These are phyloP conservation scores for Lamprologus callipterus DNA, from an alignment of 2,113 vertebrate species.

Conservation along the genomic window DNA sequence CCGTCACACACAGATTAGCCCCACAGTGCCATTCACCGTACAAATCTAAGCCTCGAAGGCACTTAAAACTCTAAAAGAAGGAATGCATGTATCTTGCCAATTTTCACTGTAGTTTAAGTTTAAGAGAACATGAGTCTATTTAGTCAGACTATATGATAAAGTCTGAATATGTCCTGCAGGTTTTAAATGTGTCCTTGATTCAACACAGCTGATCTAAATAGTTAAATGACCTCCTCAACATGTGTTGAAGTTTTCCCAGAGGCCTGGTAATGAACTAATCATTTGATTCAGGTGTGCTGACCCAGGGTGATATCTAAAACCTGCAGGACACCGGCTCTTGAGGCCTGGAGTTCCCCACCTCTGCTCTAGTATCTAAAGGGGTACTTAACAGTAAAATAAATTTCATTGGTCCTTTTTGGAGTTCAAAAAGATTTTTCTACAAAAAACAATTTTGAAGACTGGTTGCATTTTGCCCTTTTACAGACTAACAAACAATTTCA, in stretches of 20 bases:
- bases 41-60: not conserved
- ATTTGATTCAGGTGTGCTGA: not conserved
- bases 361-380: not conserved
- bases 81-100: not conserved
- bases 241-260: not conserved
- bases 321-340: not conserved
- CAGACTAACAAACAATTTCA: not conserved
- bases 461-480: not conserved
- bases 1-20: not conserved
- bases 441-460: not conserved
- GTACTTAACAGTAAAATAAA: not conserved
- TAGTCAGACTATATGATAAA: not conserved
- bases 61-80: not conserved
- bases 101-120: not conserved
- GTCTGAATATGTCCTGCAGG: not conserved
- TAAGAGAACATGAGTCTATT: not conserved
- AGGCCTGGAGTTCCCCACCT: not conserved
- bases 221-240: not conserved
- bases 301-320: not conserved
- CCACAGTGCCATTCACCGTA: not conserved
- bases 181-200: not conserved
- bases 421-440: not conserved
- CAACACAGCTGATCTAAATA: not conserved
- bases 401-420: not conserved
- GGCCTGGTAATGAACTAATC: not conserved